Evolutionary conservation across 2,888 invertebrate species (phyloP).

Genomic region (Tricholauxania praeusta): DNA sequence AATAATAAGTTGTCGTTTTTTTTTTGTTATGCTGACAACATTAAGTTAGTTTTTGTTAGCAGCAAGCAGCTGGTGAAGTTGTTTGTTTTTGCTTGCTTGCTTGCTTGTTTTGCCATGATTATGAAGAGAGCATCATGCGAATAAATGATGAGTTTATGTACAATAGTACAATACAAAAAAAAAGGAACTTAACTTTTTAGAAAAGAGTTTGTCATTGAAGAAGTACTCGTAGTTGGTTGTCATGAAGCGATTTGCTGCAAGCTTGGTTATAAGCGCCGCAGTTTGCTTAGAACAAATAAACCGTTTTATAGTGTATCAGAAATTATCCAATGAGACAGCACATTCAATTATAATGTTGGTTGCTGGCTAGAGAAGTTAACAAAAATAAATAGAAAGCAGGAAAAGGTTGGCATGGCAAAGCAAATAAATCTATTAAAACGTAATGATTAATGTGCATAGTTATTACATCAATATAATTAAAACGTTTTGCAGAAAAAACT

Average conservation of each 20-base stretch:
- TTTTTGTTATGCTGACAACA: background rate
- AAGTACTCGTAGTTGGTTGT: no score
- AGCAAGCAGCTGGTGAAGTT: constrained; percentile 28
- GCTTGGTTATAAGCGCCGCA: background rate
- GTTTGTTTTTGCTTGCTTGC: background rate
- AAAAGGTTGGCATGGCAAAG: no score
- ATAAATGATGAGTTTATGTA: constrained; percentile 6
- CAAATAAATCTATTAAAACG: no score
- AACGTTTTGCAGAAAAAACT: no score
- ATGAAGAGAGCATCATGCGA: constrained; percentile 1
- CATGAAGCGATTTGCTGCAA: background rate
- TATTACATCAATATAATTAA: no score
- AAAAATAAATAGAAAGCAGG: background rate
- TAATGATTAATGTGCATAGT: no score
- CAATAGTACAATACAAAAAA: background rate
- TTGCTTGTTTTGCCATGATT: constrained; percentile 3
- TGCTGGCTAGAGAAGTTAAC: background rate
- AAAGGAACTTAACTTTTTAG: no score
- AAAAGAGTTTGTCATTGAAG: constrained; percentile 1
- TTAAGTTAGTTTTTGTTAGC: constrained; percentile 9
- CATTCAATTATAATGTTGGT: background rate
- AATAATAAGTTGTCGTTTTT: background rate
- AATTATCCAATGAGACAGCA: no score
- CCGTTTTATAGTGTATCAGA: no score
- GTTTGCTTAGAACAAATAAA: background rate